A percentile compares a stretch with the other conserved stretches of the same genome.
These are phyloP conservation scores for Mya arenaria DNA, from an alignment of 1,140 invertebrate genomes.

Conservation along the genomic window DNA sequence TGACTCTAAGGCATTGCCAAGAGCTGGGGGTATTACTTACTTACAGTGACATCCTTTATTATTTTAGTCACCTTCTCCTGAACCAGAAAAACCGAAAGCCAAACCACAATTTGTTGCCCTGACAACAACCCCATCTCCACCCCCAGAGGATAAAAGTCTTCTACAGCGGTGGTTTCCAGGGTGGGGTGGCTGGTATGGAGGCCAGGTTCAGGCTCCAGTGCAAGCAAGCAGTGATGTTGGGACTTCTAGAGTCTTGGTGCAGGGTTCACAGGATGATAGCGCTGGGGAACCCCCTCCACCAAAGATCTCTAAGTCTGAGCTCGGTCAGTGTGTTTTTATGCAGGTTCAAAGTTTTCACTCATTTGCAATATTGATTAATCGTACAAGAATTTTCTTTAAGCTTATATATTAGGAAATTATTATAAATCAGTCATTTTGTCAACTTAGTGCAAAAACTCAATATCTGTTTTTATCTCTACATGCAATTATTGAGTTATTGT, in stretches of 20 bases:
- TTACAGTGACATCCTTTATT: slow-evolving; percentile 29
- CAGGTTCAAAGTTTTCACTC: too few relatives aligned
- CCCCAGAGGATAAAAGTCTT: slow-evolving; percentile 82
- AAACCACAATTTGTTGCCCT: too few relatives aligned
- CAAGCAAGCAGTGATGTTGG: neutral
- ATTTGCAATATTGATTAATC: too few relatives aligned
- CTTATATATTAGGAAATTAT: too few relatives aligned
- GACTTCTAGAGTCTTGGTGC: neutral
- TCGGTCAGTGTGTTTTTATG: slow-evolving; percentile 41
- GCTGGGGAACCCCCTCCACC: slow-evolving; percentile 60
- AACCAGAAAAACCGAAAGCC: too few relatives aligned
- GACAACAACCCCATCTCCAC: neutral
- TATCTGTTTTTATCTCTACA: too few relatives aligned
- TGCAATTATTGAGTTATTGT: too few relatives aligned
- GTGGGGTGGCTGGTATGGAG: slow-evolving; percentile 86
- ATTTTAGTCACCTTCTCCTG: slow-evolving; percentile 9
- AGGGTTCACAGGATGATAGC: slow-evolving; percentile 17
- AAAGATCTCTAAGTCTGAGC: slow-evolving; percentile 49
- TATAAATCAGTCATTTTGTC: too few relatives aligned
- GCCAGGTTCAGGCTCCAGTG: neutral
- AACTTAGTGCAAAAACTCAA: too few relatives aligned
- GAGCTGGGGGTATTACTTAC: neutral
- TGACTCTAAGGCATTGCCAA: neutral
- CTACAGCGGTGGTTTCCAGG: slow-evolving; percentile 94
- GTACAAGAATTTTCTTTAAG: too few relatives aligned